Evolutionary conservation across 23 tunicate species (phyloP).

Genomic region (Oikopleura albicans): DNA sequence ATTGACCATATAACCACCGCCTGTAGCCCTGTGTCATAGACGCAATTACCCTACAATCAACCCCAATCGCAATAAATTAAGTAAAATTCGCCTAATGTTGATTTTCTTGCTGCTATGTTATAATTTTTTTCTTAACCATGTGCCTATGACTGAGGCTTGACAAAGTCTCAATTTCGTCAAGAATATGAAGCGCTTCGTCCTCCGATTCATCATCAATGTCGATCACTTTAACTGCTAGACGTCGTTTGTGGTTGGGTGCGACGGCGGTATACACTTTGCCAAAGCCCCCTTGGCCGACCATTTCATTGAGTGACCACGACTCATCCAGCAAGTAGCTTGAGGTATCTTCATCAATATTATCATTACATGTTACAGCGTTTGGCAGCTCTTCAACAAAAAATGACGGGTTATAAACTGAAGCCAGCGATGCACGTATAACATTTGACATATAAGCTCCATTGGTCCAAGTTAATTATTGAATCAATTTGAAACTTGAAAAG

Average conservation of each 20-base stretch:
- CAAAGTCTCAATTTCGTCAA: background rate
- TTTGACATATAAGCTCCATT: too few species aligned
- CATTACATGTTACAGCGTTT: background rate
- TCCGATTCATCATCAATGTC: background rate
- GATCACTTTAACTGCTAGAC: background rate
- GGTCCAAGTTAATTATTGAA: too few species aligned
- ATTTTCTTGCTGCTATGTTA: background rate
- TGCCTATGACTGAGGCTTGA: background rate
- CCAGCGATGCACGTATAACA: too few species aligned
- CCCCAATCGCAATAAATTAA: too few species aligned
- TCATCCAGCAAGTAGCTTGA: background rate
- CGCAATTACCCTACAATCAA: too few species aligned
- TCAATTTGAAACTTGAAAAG: too few species aligned
- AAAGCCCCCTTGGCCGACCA: slow-evolving; percentile 1
- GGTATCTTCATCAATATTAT: background rate
- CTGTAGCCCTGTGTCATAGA: too few species aligned
- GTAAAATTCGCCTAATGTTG: too few species aligned
- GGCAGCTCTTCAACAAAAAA: background rate
- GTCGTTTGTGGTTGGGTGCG: background rate
- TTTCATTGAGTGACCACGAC: background rate
- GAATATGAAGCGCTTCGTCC: background rate
- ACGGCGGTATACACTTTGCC: background rate
- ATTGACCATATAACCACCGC: too few species aligned
- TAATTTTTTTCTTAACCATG: background rate
- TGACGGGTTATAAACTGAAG: background rate